These are phyloP conservation scores for Heliconius hewitsoni DNA, from an alignment of 1,140 invertebrate species.

Conservation along the genomic window DNA sequence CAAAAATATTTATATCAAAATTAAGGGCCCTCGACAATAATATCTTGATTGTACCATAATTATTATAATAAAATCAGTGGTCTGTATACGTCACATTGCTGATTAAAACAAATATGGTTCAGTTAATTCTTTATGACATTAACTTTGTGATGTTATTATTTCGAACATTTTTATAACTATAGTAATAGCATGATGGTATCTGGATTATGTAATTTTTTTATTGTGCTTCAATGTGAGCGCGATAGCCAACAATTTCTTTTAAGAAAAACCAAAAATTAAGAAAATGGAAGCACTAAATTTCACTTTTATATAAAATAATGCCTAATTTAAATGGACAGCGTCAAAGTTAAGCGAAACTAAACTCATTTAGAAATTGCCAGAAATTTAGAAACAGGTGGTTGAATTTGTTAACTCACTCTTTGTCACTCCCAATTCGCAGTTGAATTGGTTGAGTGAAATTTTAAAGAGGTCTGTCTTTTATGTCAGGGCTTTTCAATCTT, in stretches of 20 bases:
- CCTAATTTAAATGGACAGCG: conserved; percentile 9
- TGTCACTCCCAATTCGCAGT: conserved; percentile 47
- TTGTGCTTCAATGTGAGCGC: too few species aligned
- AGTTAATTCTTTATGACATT: conserved; percentile 21
- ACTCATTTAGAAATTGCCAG: conserved; percentile 40
- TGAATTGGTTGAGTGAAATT: conserved; percentile 54
- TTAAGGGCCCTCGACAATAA: conserved; percentile 10
- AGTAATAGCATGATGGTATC: background rate
- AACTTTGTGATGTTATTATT: conserved; percentile 1
- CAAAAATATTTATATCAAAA: conserved; percentile 11
- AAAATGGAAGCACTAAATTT: background rate
- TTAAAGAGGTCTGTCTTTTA: conserved; percentile 44
- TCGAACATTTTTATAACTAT: background rate
- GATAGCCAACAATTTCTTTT: background rate
- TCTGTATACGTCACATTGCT: background rate
- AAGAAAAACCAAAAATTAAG: too few species aligned
- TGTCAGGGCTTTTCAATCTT: background rate
- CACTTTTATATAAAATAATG: background rate
- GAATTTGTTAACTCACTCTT: conserved; percentile 50
- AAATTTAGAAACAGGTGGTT: conserved; percentile 43
- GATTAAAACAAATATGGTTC: conserved; percentile 35
- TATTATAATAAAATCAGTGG: background rate
- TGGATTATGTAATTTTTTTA: too few species aligned
- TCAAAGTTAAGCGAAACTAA: conserved; percentile 26
- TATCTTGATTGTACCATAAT: conserved; percentile 1